Base-by-base conservation (phyloP, 2,797 vertebrate species). In the Poecilia picta region DNA sequence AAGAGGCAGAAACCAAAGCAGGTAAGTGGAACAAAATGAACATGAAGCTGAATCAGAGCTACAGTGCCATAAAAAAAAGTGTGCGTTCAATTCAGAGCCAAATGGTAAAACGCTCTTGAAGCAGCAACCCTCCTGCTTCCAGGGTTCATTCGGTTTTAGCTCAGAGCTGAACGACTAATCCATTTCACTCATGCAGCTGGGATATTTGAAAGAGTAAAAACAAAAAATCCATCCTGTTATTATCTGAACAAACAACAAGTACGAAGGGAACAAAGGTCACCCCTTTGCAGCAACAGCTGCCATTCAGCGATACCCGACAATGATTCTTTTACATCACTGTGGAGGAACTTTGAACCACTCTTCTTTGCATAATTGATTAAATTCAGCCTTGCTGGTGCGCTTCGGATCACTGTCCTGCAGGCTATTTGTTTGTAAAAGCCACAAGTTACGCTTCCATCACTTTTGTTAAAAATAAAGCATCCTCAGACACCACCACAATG, bases 11-110 rank as follows among this genome's bases (percentile, higher is more conserved):
- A 39, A 80, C 74, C 8, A 53, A 3, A 57, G 70, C 73, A 80
- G 92, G 94, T 94, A 76, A 81, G 90, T 73, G 43, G 31, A 57
- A 57, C 82, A 68, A 53, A 3, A 81, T 75, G 1, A 79, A 62
- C 20, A 5, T 70, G n/a, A 73, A 77, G 59, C 43, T 71, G 46
- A 23, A 73, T 68, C 36, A 41, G 23, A 20, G 10, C 20, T 23
- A 43, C 64, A 12, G 64, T 23, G 4, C 6, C 39, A 12, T 12
- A 41, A 70, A 28, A 33, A 33, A 39, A 59, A 59, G 12, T 31
- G 13, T 59, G 31, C 31, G 33, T 62, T 62, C 31, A 18, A 18
- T 62, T 62, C 4, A 33, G 31, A 33, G 31, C 31, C 59, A 18
- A 62, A 8, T 33, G 15, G 59, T 33, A 18, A 62, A 62, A 33